Conservation (phyloP, 2,888 invertebrate genomes). For the Luperina testacea region DNA sequence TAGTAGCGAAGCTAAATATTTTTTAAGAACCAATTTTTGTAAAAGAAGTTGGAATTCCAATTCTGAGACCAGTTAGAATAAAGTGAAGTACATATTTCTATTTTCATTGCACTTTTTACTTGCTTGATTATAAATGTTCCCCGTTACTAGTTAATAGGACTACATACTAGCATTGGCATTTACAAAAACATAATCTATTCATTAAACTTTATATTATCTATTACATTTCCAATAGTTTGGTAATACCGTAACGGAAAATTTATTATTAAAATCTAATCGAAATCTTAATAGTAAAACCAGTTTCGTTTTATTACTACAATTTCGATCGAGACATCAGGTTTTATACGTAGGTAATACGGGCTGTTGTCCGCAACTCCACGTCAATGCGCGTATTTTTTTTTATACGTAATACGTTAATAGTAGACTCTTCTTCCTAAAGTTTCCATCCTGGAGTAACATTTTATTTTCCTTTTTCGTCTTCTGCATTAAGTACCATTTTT, state of each 20-base stretch:
- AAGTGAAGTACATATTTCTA: not conserved
- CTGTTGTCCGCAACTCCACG: too few species aligned
- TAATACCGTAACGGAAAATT: conserved; percentile 38
- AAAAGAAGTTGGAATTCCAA: not conserved
- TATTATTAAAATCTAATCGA: conserved; percentile 44
- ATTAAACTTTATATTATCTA: conserved; percentile 21
- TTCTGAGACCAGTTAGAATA: too few species aligned
- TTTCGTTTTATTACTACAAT: conserved; percentile 35
- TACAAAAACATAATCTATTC: conserved; percentile 23
- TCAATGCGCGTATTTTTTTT: too few species aligned
- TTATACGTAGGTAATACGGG: too few species aligned
- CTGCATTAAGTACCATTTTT: not conserved
- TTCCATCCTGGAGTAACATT: conserved; percentile 13
- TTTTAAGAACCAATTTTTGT: not conserved
- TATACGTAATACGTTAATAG: conserved; percentile 38
- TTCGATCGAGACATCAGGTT: conserved; percentile 17
- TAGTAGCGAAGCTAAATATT: not conserved
- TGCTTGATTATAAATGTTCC: not conserved
- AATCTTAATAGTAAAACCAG: conserved; percentile 46
- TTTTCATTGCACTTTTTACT: not conserved
- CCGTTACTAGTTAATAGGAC: not conserved
- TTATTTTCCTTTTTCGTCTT: not conserved
- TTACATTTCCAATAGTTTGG: conserved; percentile 23
- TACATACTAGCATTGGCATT: not conserved
- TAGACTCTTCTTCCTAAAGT: conserved; percentile 13